Conservation (phyloP, 2,888 invertebrate species). For the Dolichopus griseipennis region DNA sequence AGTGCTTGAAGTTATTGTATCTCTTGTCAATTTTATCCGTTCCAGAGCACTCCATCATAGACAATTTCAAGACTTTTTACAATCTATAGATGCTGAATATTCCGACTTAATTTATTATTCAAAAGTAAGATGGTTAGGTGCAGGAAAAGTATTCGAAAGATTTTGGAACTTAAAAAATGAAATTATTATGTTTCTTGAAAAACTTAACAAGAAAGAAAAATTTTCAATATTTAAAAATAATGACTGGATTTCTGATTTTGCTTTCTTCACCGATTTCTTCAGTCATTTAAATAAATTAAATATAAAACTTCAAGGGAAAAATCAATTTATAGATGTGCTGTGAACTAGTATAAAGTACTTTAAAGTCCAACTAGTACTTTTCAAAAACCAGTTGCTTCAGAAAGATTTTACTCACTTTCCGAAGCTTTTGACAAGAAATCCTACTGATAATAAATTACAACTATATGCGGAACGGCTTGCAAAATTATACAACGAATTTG, state of each 20-base stretch:
- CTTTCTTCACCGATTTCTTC: constrained; percentile 9
- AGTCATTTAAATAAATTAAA: constrained; percentile 7
- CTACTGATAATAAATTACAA: constrained; percentile 9
- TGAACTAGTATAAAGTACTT: constrained; percentile 7
- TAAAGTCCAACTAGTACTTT: constrained; percentile 7
- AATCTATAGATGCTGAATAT: background rate
- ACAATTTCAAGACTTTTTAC: constrained; percentile 3
- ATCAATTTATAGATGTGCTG: constrained; percentile 8
- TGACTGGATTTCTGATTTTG: constrained; percentile 9
- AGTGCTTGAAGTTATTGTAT: constrained; percentile 7
- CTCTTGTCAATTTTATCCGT: constrained; percentile 7
- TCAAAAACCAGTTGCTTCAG: constrained; percentile 9
- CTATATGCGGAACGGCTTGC: constrained; percentile 2
- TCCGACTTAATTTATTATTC: background rate
- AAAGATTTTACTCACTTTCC: constrained; percentile 9
- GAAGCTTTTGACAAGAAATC: constrained; percentile 4
- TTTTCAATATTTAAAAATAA: constrained; percentile 7
- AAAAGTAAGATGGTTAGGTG: background rate
- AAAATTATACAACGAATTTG: constrained; percentile 8
- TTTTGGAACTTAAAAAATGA: constrained; percentile 8
- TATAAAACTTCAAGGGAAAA: constrained; percentile 8
- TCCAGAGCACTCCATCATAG: background rate
- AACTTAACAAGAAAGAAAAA: constrained; percentile 9
- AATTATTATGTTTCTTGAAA: constrained; percentile 8
- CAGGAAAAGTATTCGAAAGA: constrained; percentile 7